Percentiles rank a stretch among this genome's conserved stretches.
Conservation (phyloP, 1,140 invertebrate genomes). For the Brachionus paranguensis region DNA sequence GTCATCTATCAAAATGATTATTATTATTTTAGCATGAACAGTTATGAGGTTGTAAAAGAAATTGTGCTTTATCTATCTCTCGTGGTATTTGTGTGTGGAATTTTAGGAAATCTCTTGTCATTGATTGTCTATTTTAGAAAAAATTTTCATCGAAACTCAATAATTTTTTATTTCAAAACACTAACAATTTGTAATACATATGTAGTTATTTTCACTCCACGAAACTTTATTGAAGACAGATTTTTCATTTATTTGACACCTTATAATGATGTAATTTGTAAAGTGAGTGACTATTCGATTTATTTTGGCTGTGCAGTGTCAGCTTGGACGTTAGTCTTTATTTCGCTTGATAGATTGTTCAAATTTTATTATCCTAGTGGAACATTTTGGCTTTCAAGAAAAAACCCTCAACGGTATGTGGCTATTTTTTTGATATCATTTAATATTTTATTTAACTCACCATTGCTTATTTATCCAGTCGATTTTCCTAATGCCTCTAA, state of each 20-base stretch:
- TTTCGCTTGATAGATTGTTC: neutral
- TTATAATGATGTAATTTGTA: neutral
- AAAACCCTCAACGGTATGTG: neutral
- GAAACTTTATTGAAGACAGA: neutral
- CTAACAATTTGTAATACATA: neutral
- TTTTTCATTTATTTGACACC: neutral
- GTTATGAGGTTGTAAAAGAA: neutral
- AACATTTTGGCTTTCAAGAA: neutral
- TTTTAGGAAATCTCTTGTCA: neutral
- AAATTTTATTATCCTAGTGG: neutral
- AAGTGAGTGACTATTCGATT: neutral
- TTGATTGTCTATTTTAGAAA: neutral
- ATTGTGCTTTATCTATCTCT: neutral
- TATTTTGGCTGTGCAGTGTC: slow-evolving; percentile 15
- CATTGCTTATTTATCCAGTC: neutral
- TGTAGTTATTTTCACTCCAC: neutral
- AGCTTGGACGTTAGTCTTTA: neutral
- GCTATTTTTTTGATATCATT: neutral
- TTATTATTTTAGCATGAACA: neutral
- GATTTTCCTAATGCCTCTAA: neutral
- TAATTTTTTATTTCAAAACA: neutral
- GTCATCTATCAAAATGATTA: neutral
- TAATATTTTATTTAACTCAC: neutral
- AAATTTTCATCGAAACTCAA: neutral
- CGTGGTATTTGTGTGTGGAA: neutral